A percentile compares a stretch with the other conserved stretches of the same genome.
Evolutionary conservation across 1,140 invertebrate genomes (phyloP).

Genomic region (Macrosteles quadrilineatus): DNA sequence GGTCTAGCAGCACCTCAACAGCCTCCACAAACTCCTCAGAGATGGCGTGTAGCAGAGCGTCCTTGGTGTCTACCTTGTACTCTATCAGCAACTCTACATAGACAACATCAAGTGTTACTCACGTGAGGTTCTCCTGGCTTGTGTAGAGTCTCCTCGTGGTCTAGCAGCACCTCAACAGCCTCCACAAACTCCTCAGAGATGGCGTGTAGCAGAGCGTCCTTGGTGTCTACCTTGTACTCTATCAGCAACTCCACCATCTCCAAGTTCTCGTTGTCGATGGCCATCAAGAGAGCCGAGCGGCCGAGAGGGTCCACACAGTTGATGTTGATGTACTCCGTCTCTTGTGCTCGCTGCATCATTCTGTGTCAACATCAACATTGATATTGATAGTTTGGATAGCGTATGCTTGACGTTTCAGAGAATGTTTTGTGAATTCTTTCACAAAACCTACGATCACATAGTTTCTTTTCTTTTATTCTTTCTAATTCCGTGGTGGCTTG

Average conservation of each 20-base stretch:
- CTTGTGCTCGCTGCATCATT: conserved; percentile 75
- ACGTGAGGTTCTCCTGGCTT: conserved; percentile 80
- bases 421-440: too few species aligned
- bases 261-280: conserved; percentile 98
- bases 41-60: too few species aligned
- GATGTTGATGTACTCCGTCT: conserved; percentile 85
- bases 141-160: conserved; percentile 84
- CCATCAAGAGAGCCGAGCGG: conserved; percentile 88
- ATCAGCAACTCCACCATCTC: conserved; percentile 98
- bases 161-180: conserved; percentile 92
- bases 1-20: too few species aligned
- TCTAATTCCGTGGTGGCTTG: too few species aligned
- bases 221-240: conserved; percentile 83
- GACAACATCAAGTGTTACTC: too few species aligned
- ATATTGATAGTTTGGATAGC: neutral
- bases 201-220: conserved; percentile 93
- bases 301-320: conserved; percentile 97
- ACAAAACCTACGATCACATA: too few species aligned
- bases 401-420: too few species aligned
- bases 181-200: conserved; percentile 98
- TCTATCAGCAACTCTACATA: too few species aligned
- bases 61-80: too few species aligned
- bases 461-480: too few species aligned
- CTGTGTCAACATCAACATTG: conserved; percentile 49
- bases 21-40: too few species aligned